Evolutionary conservation across 2,888 invertebrate genomes (phyloP).

Genomic region (Diaperis boleti): DNA sequence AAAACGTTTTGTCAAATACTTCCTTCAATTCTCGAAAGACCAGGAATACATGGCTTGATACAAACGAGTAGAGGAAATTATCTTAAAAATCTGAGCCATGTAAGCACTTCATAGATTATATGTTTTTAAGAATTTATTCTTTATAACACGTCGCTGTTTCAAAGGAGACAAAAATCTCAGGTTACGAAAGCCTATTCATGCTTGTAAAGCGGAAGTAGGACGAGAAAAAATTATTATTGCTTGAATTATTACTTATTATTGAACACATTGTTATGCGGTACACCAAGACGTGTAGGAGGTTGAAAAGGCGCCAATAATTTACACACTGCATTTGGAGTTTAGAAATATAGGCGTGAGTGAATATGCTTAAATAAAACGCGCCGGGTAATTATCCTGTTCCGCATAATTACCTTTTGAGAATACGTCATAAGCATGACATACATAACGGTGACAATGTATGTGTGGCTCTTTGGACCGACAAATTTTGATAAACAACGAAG

Average conservation of each 20-base stretch:
- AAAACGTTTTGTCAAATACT: no score
- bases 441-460: no score
- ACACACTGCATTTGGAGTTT: conserved; percentile 19
- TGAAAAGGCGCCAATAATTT: conserved; percentile 34
- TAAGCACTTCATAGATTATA: no score
- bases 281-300: conserved; percentile 14
- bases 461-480: conserved; percentile 10
- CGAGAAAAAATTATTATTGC: conserved; percentile 20
- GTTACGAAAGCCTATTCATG: no score
- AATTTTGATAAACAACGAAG: conserved; percentile 27
- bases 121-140: no score
- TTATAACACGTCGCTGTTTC: no score
- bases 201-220: conserved; percentile 25
- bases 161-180: no score
- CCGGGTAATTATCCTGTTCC: conserved; percentile 10
- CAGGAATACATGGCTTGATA: conserved; percentile 17
- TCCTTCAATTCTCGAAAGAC: conserved; percentile 19
- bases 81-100: no score
- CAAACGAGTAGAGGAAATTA: no score
- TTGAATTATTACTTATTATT: conserved; percentile 22
- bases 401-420: no score
- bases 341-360: conserved; percentile 24
- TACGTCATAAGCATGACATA: no score
- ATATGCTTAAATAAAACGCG: conserved; percentile 3
- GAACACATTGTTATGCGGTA: conserved; percentile 27